Conservation (phyloP, 2,113 vertebrate species). For the Rhinopithecus roxellana region DNA sequence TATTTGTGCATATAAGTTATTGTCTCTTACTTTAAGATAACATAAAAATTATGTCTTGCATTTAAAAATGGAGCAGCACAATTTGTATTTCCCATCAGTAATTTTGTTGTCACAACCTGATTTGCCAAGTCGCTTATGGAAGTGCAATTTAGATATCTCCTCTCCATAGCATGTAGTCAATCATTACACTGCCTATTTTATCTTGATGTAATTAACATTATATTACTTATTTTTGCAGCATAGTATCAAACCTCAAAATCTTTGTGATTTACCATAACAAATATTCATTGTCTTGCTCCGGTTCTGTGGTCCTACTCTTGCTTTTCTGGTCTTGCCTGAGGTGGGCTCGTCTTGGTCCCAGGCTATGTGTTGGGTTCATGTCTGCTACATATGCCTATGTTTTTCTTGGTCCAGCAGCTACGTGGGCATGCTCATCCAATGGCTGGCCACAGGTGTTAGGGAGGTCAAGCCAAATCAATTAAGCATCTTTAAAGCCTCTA, state of each 20-base stretch:
- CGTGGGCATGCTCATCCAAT: rapidly evolving
- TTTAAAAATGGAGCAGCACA: background rate
- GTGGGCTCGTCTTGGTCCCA: background rate
- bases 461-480: background rate
- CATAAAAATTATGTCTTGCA: background rate
- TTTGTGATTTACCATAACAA: background rate
- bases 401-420: background rate
- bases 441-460: background rate
- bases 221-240: background rate
- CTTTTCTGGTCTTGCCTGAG: background rate
- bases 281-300: rapidly evolving
- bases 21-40: background rate
- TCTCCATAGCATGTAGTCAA: background rate
- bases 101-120: background rate
- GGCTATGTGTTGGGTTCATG: background rate
- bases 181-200: background rate
- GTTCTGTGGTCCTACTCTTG: background rate
- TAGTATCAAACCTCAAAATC: background rate
- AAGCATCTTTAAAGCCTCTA: background rate
- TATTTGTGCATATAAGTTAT: background rate
- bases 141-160: too few relatives aligned
- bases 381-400: background rate
- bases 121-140: background rate
- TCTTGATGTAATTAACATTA: background rate
- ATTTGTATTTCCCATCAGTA: background rate